Evolutionary conservation across 2,888 invertebrate species (phyloP).

Genomic region (Masnerella sp.): DNA sequence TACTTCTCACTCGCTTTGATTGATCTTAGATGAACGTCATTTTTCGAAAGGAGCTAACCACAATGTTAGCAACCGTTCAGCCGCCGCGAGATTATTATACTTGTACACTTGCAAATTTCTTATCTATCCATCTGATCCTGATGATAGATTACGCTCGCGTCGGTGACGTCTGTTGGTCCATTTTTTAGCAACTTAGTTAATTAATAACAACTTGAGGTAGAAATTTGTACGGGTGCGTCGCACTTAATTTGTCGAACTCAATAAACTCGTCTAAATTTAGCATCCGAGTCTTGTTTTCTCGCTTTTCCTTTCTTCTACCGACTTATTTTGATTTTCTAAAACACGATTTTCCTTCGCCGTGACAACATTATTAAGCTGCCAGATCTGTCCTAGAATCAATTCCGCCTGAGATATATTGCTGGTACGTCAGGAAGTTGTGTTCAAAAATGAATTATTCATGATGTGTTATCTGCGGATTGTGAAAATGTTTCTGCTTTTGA

Average conservation of each 20-base stretch:
- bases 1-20: conserved; percentile 51
- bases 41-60: conserved; percentile 7
- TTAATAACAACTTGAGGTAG: not conserved
- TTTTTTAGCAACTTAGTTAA: not conserved
- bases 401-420: no score
- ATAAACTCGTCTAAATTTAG: not conserved
- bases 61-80: conserved; percentile 5
- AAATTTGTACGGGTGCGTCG: not conserved
- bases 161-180: not conserved
- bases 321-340: not conserved
- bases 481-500: not conserved
- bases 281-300: not conserved
- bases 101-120: conserved; percentile 1
- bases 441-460: no score
- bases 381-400: conserved; percentile 1
- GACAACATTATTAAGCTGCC: not conserved
- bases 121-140: no score
- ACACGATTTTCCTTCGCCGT: not conserved
- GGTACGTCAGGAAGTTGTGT: no score
- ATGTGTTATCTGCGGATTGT: not conserved
- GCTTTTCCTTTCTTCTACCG: not conserved
- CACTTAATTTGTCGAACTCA: no score
- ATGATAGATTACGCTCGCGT: not conserved
- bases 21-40: conserved; percentile 37
- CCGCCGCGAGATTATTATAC: not conserved